phyloP scores from a whole-genome alignment of 2,888 invertebrate species.

The Cryptophagus acutangulus region DNA sequence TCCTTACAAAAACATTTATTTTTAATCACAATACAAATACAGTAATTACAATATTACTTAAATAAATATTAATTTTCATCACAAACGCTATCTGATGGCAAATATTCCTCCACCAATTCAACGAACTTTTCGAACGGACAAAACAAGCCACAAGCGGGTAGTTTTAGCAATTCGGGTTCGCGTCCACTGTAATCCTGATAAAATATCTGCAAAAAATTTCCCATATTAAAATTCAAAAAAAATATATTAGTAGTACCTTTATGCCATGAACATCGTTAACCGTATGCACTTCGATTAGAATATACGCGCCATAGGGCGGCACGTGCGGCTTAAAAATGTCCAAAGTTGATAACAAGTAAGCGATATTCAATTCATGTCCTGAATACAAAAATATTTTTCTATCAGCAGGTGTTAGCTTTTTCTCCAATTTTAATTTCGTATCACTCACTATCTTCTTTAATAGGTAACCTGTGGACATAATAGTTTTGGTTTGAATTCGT shows the following conservation, averaged over 20 bases:
- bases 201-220: slow-evolving; percentile 21
- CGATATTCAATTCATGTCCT: slow-evolving; percentile 54
- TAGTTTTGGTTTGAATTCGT: no score
- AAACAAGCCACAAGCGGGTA: slow-evolving; percentile 37
- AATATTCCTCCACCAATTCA: slow-evolving; percentile 26
- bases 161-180: slow-evolving; percentile 26
- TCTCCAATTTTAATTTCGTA: slow-evolving; percentile 25
- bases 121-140: slow-evolving; percentile 38
- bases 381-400: slow-evolving; percentile 42
- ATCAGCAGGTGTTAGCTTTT: slow-evolving; percentile 10
- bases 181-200: slow-evolving; percentile 20
- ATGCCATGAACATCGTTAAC: slow-evolving; percentile 29
- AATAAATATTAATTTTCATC: no score
- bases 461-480: slow-evolving; percentile 27
- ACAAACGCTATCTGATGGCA: no score
- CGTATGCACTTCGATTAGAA: slow-evolving; percentile 34
- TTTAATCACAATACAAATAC: no score
- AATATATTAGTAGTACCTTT: slow-evolving; percentile 22
- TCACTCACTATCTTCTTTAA: slow-evolving; percentile 33
- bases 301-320: slow-evolving; percentile 33
- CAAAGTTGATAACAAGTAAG: slow-evolving; percentile 47
- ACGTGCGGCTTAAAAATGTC: slow-evolving; percentile 46
- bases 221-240: background rate
- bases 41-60: no score
- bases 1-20: no score